Evolutionary conservation across 2,888 invertebrate genomes (phyloP).

Genomic region (Orgyia antiqua): DNA sequence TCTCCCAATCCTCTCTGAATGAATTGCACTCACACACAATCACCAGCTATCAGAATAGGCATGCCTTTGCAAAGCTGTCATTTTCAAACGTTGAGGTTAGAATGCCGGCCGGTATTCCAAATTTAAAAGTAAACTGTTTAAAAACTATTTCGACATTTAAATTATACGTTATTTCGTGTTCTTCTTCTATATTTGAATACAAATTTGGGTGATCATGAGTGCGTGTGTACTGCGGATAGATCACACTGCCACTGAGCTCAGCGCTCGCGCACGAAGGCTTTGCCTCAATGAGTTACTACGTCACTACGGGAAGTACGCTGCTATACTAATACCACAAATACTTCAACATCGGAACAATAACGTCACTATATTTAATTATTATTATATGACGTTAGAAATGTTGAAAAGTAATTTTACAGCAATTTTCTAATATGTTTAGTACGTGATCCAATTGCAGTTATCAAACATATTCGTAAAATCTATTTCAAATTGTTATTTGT

Average conservation of each 20-base stretch:
- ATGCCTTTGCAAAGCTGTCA: slow-evolving; percentile 50
- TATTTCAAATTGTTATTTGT: background rate
- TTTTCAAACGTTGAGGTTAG: slow-evolving; percentile 39
- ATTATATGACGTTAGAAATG: slow-evolving; percentile 46
- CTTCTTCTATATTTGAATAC: slow-evolving; percentile 8
- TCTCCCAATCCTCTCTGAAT: slow-evolving; percentile 49
- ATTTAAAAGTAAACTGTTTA: slow-evolving; percentile 6
- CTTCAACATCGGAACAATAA: slow-evolving; percentile 44
- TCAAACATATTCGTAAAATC: background rate
- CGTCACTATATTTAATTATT: slow-evolving; percentile 57
- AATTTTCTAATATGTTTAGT: slow-evolving; percentile 13
- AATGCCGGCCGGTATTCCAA: slow-evolving; percentile 36
- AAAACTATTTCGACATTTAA: slow-evolving; percentile 3
- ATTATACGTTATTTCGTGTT: slow-evolving; percentile 4
- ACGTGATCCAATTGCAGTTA: slow-evolving; percentile 12
- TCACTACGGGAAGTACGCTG: slow-evolving; percentile 73
- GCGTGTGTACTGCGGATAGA: slow-evolving; percentile 73
- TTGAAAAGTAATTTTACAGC: slow-evolving; percentile 28
- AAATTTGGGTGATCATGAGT: slow-evolving; percentile 43
- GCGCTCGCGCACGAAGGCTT: slow-evolving; percentile 55
- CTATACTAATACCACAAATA: slow-evolving; percentile 54
- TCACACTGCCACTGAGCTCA: slow-evolving; percentile 69
- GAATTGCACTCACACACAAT: slow-evolving; percentile 67
- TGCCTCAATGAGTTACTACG: slow-evolving; percentile 66
- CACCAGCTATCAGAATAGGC: slow-evolving; percentile 41